Base-by-base conservation (phyloP, 1,140 invertebrate species). In the Myzus persicae region DNA sequence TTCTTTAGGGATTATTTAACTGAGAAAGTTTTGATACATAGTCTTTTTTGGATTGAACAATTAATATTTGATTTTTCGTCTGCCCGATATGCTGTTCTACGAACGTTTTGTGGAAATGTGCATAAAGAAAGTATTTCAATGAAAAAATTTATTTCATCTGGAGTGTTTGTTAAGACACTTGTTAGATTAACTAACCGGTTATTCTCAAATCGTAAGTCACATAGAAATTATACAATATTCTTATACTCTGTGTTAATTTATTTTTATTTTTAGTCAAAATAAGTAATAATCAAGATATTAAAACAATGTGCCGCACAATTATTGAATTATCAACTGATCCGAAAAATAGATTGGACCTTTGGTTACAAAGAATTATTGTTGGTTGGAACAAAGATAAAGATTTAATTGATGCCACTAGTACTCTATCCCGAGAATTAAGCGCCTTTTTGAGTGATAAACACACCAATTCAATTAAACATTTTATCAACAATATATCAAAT, bases 341-440 rank as follows among this genome's bases (percentile, higher is more conserved):
- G 84, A 93, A 93, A 85, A 93, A 93, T 93, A 93, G 91, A 93
- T 51, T 93, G 46, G 91, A 93, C 59, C 81, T 93, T 51, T 93
- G 91, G 91, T 54, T 93, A 54, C 91, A 93, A 85, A 81, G 91
- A 84, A 93, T 93, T 85, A 85, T 93, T 93, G 48, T 93, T 85
- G 91, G 91, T 42, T 93, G 91, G 91, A 93, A 84, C 8, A 93
- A 93, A 84, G 91, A 93, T 5, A 84, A 85, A 85, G 91, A 93
- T 93, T 93, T 93, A 67, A 93, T 93, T 54, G 91, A 93, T 54
- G 91, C 91, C 42, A 40, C 46, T 51, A 54, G 81, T 51, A 38
- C 54, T 85, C 42, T 93, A 51, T 26, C 81, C 6, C 42, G 48
- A 31, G 91, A 93, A 85, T n/a, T 93, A 51, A 54, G 6, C n/a